Base-by-base conservation (phyloP, 1,140 invertebrate species). In the Eufriesea mexicana region DNA sequence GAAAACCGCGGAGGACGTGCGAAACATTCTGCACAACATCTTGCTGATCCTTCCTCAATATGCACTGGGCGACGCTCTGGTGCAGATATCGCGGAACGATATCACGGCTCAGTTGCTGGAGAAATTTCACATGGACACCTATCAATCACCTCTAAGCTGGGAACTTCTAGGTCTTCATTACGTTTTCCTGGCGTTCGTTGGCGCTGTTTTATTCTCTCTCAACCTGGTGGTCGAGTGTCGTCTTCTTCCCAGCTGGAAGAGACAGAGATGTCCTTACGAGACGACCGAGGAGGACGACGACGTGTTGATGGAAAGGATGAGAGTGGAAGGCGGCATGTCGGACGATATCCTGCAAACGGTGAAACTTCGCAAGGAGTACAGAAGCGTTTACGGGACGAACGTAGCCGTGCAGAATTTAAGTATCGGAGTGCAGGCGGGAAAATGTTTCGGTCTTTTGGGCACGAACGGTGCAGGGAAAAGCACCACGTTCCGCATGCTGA, bases 401-500 rank as follows among this genome's bases (percentile, higher is more conserved):
- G 89, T 93, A 0, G 97, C 97, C 2, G 97, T 98, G 0, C 95
- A 97, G 79, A 95, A 95, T 64, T 89, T 98, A 4, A 96, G 95
- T 89, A 96, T 98, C 89, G 95, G 96, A 0, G 96, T 98, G 0
- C 95, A 95, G 66, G 94, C 95, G n/a, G 97, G 97, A 5, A 96
- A 98, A 93, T 98, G 98, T 92, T 98, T 98, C 94, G 98, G 98
- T 5, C 94, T 98, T 25, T 90, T 98, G 5, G 97, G 98, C 2
- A 93, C 95, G 2, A 96, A 96, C 84, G 98, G 98, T 1, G 98
- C 98, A 9, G 98, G 98, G 8, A 99, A 99, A 94, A 98, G 98
- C 9, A 97, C 97, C 18, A 98, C 97, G 10, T 98, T 99, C 87
- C 96, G 96, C 89, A 97, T 97, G 96, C 92, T 97, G 70, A 97